phyloP scores from a whole-genome alignment of 2,797 vertebrate species.

The Threskiornis aethiopicus region DNA sequence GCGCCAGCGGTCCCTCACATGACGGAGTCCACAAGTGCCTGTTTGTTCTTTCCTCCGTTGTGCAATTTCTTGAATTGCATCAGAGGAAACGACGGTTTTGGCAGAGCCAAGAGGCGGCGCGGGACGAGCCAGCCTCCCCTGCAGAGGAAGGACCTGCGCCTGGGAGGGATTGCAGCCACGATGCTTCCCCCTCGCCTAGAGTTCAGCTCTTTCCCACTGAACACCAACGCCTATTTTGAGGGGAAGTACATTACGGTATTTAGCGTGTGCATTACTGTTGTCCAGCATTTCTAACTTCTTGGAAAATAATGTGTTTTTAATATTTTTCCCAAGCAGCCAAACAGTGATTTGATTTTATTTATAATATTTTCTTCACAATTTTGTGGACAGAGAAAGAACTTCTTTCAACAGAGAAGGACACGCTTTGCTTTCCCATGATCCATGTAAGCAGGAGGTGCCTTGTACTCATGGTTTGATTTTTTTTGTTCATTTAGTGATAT shows the following conservation, averaged over 20 bases:
- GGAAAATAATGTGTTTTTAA: not conserved
- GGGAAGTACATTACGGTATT: not conserved
- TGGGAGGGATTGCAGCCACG: rapidly evolving
- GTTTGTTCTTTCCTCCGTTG: conserved; percentile 31
- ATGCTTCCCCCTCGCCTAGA: not conserved
- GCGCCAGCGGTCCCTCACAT: conserved; percentile 27
- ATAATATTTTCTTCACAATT: not conserved
- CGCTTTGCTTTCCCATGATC: not conserved
- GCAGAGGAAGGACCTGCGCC: not conserved
- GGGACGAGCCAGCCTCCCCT: not conserved
- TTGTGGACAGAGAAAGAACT: not conserved
- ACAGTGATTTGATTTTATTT: not conserved
- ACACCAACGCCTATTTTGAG: rapidly evolving
- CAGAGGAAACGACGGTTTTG: conserved; percentile 23
- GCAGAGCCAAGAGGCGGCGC: not conserved
- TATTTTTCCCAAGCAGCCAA: not conserved
- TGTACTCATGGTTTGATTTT: not conserved
- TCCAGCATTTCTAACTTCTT: not conserved
- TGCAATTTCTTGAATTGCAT: conserved; percentile 27
- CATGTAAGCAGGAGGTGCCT: not conserved
- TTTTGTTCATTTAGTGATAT: conserved; percentile 50
- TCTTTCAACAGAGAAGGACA: not conserved
- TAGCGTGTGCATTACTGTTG: rapidly evolving
- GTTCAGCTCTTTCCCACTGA: not conserved
- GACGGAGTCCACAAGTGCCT: conserved; percentile 36